Base-by-base conservation (phyloP, 2,797 vertebrate genomes). In the Gymnothorax javanicus region DNA sequence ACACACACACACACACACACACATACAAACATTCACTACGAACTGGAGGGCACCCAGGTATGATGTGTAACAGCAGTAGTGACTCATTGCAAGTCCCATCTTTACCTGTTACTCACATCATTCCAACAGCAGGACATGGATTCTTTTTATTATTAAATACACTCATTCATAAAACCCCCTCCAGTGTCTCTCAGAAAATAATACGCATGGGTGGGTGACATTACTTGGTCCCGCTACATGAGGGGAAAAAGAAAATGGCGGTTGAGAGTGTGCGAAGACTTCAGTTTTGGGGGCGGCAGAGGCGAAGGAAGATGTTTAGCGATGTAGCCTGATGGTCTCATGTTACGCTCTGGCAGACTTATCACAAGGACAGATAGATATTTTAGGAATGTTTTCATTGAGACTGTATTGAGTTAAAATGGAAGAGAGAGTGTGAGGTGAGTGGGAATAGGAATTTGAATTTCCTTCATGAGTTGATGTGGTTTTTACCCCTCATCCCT, bases 291-390 rank as follows among this genome's bases (percentile, higher is more conserved):
- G 84, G 23, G 43, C n/a, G 84, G 23, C 12, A 57, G 84, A n/a
- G 50, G 27, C 7, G 13, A 9, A 64, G 13, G 4, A 84, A 64
- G 62, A 67, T 0, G 6, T 25, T 69, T 81, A 43, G 33, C 33
- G 33, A 43, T 43, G 33, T 2, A 43, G 33, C 33, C 33, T 43
- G 33, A 43, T 2, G 33, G 33, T 43, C 33, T 43, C 33, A 43
- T 43, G 33, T 43, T 43, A 43, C 2, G 33, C 33, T 43, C 33
- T 43, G 33, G 2, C 33, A 43, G 33, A 43, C 2, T 43, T 43
- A 43, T 43, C 33, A 89, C 92, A 92, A 94, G 94, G 90, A 96
- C 94, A 94, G 88, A 94, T 94, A 94, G 92, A 93, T 93, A 92
- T 95, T 93, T 89, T 86, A 87, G 86, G 85, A 88, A 90, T 90